Conservation (phyloP, 2,113 vertebrate species). For the Mesembrinibis cayennensis region DNA sequence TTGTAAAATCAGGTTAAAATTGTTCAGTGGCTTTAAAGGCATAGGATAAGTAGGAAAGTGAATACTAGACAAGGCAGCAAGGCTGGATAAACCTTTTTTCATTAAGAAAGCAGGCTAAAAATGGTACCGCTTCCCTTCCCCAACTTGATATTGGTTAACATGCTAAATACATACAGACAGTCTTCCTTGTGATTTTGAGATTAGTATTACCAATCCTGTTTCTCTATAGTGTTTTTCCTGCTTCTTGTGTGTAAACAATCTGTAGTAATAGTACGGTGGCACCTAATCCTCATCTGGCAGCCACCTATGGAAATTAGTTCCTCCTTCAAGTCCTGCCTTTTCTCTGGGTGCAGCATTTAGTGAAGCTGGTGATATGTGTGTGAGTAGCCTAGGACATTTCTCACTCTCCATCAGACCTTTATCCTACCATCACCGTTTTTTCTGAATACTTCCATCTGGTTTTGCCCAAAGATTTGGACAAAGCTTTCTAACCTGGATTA, state of each 20-base stretch:
- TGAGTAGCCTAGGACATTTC: not conserved
- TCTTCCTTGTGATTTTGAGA: not conserved
- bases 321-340: not conserved
- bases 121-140: not conserved
- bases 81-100: not conserved
- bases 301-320: not conserved
- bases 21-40: not conserved
- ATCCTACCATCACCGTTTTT: not conserved
- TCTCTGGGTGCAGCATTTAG: not conserved
- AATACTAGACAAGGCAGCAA: not conserved
- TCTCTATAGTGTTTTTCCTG: not conserved
- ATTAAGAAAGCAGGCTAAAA: not conserved
- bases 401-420: not conserved
- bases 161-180: not conserved
- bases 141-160: fast-evolving
- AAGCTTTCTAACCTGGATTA: not conserved
- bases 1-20: not conserved
- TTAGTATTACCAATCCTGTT: not conserved
- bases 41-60: not conserved
- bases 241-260: not conserved
- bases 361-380: not conserved
- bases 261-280: not conserved
- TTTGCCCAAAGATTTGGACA: not conserved
- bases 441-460: not conserved
- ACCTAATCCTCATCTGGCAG: not conserved